phyloP scores from a whole-genome alignment of 2,888 invertebrate genomes.

The Petrolisthes cinctipes region DNA sequence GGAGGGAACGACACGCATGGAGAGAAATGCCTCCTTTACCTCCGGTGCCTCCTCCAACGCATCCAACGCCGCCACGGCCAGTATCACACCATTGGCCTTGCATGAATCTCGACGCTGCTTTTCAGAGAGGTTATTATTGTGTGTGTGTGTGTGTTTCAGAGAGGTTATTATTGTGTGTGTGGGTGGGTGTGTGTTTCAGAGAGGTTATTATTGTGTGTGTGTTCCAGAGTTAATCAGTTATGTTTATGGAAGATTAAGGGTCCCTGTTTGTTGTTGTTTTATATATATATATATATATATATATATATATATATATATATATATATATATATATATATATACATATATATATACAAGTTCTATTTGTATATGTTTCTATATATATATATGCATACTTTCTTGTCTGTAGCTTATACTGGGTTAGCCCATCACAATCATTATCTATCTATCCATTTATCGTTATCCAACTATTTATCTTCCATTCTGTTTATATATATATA shows the following conservation, averaged over 20 bases:
- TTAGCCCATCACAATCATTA: too few species aligned
- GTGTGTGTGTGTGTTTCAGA: not conserved
- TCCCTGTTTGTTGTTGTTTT: too few species aligned
- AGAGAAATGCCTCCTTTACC: constrained; percentile 64
- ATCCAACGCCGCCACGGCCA: constrained; percentile 47
- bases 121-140: constrained; percentile 63
- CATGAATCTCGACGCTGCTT: constrained; percentile 64
- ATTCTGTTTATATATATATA: constrained; percentile 19
- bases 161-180: constrained; percentile 14
- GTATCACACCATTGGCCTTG: constrained; percentile 48
- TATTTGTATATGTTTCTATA: too few species aligned
- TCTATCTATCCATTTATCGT: too few species aligned
- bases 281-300: too few species aligned
- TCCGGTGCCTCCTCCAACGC: constrained; percentile 55
- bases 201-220: not conserved
- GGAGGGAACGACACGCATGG: constrained; percentile 65
- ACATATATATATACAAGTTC: constrained; percentile 4
- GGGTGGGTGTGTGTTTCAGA: constrained; percentile 5
- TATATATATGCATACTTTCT: too few species aligned
- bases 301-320: constrained; percentile 5
- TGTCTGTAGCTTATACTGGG: too few species aligned
- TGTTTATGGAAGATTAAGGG: too few species aligned
- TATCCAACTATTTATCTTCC: too few species aligned
- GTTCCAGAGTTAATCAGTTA: not conserved
- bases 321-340: constrained; percentile 9